Conservation (phyloP, 2,113 vertebrate genomes). For the Ceratotherium simum region DNA sequence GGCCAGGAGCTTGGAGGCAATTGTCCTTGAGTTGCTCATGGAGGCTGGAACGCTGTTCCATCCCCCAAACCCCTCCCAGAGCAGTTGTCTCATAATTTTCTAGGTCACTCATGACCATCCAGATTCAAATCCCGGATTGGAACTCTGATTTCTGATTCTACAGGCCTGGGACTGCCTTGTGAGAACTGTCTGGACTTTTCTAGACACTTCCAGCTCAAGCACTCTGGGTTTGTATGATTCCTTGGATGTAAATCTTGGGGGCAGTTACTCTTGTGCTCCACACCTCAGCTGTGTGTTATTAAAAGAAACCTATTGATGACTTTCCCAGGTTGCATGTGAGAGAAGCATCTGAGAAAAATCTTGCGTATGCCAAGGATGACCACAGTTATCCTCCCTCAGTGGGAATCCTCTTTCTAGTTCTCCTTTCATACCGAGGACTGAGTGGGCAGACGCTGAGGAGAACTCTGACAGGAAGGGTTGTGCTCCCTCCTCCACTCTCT, state of each 20-base stretch:
- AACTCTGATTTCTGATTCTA: background rate
- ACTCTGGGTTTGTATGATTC: background rate
- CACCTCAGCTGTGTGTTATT: background rate
- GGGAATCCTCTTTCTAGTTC: background rate
- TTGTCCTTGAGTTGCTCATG: background rate
- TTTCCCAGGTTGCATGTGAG: background rate
- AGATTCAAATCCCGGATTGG: background rate
- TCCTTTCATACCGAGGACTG: background rate
- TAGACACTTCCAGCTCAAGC: background rate
- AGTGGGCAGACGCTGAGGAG: background rate
- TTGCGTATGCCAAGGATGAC: background rate
- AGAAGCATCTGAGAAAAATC: background rate
- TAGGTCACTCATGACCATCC: background rate
- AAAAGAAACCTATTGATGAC: background rate
- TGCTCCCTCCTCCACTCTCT: background rate
- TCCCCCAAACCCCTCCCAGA: accelerated
- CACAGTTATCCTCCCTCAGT: accelerated
- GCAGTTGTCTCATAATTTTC: background rate
- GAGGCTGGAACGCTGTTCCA: background rate
- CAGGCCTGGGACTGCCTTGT: background rate
- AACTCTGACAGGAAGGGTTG: background rate
- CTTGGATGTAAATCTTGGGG: background rate
- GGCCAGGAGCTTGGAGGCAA: background rate
- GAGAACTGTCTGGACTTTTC: background rate
- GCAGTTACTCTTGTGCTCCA: background rate